Evolutionary conservation across 2,797 vertebrate genomes (phyloP).

Genomic region (Anguilla marmorata): DNA sequence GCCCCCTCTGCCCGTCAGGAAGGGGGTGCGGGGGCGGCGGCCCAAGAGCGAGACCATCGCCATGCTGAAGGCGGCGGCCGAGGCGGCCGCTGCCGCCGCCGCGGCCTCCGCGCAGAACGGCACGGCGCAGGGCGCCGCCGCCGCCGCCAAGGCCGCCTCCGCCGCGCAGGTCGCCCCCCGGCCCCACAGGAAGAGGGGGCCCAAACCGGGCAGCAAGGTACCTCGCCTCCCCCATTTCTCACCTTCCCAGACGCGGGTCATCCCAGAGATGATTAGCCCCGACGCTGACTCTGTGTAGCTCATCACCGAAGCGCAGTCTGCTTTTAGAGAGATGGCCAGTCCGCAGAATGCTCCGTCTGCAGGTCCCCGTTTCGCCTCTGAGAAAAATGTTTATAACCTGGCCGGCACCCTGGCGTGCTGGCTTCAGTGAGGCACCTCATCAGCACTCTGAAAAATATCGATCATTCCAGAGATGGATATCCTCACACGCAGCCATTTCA

Average conservation of each 20-base stretch:
- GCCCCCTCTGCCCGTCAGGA: conserved; percentile 75
- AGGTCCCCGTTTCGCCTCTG: not conserved
- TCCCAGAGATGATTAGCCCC: not conserved
- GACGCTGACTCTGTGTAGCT: not conserved
- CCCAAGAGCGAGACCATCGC: conserved; percentile 79
- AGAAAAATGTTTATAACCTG: not conserved
- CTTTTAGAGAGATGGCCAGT: too few species aligned
- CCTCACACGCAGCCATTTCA: not conserved
- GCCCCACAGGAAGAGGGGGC: conserved; percentile 80
- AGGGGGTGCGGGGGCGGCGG: conserved; percentile 75
- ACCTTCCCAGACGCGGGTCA: not conserved
- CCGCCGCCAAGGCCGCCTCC: conserved; percentile 58
- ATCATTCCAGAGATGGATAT: not conserved
- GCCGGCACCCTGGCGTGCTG: not conserved
- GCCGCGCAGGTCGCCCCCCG: conserved; percentile 63
- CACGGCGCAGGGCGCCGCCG: conserved; percentile 60
- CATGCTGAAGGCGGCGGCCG: conserved; percentile 74
- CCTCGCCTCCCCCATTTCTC: conserved; percentile 7
- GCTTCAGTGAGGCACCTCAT: not conserved
- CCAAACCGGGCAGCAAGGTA: conserved; percentile 90
- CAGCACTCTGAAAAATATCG: not conserved
- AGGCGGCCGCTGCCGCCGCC: conserved; percentile 54
- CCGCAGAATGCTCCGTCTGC: not conserved
- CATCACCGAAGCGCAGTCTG: too few species aligned
- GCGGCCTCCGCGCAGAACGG: conserved; percentile 72